Evolutionary conservation across 2,888 invertebrate genomes (phyloP), one percentile per base, ranked within the genome.

Genomic region (Drosophila buzzatii): DNA sequence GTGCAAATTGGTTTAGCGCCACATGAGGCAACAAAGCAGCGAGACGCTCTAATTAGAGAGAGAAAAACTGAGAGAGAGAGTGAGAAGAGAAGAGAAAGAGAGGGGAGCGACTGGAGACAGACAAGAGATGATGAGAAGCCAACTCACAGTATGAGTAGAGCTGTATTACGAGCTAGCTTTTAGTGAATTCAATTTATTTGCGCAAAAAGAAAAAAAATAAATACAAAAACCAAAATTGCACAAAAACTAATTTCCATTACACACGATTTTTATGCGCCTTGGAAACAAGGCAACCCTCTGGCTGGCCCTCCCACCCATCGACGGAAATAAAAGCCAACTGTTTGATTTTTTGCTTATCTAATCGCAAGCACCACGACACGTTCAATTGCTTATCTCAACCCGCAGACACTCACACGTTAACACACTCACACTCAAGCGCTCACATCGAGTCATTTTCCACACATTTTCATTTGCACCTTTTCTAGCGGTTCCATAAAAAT

Each of bases 301-400:
- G 20, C 20, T 31, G 20, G n/a, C 37, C 27, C 45, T 12, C 7
- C 39, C 12, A 20, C 33, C 58, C 58, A 18, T 27, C 27, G 20
- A 39, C 20, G 47, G 47, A 65, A 56, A 69, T 42, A 52, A 79
- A 70, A 64, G 62, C 77, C 80, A 77, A 77, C 77, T 76, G 81
- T 85, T 86, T 82, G 79, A 77, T 71, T 71, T 79, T 66, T 66
- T 45, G 60, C 70, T 83, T 86, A 86, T 86, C 86, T 85, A 73
- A 85, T 85, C 85, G 70, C 56, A 58, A 66, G n/a, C 56, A 37
- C 47, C 7, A 45, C 68, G 39, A 67, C 73, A 58, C 53, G 20
- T 39, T 27, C 63, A 59, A 62, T 56, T 49, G 31, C 79, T 74
- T 77, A 79, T 77, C 79, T 62, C 58, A 37, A 52, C 79, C 79